Evolutionary conservation across 2,113 vertebrate species (phyloP).

Genomic region (Budorcas taxicolor): DNA sequence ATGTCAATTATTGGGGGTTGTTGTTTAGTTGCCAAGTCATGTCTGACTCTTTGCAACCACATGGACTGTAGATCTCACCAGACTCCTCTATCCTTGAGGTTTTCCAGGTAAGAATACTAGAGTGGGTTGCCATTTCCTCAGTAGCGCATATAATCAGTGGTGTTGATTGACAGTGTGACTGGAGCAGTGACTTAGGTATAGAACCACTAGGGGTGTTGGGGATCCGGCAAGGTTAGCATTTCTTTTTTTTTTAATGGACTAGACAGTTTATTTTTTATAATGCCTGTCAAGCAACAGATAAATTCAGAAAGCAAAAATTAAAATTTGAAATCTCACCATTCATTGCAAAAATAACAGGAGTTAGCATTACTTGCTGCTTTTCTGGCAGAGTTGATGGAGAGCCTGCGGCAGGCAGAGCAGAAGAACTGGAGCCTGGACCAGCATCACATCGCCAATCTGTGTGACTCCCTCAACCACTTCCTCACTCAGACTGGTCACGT

Average conservation of each 20-base stretch:
- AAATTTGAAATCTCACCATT: slow-evolving; percentile 30
- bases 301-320: not conserved
- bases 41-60: not conserved
- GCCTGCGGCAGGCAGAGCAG: slow-evolving; percentile 84
- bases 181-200: not conserved
- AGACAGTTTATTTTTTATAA: slow-evolving; percentile 15
- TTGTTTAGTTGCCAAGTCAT: not conserved
- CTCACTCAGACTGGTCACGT: slow-evolving; percentile 86
- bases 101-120: not conserved
- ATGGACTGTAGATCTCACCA: not conserved
- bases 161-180: not conserved
- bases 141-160: not conserved
- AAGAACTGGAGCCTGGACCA: slow-evolving; percentile 89
- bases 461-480: slow-evolving; percentile 86
- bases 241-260: not conserved
- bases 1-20: not conserved
- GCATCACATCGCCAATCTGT: slow-evolving; percentile 86
- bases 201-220: accelerated
- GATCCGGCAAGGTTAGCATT: not conserved
- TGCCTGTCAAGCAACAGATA: not conserved
- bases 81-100: not conserved
- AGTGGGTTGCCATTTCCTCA: not conserved
- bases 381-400: slow-evolving; percentile 84
- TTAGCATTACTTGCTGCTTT: not conserved
- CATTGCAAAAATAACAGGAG: slow-evolving; percentile 45